These are phyloP conservation scores for Erpornis zantholeuca DNA, from an alignment of 2,113 vertebrate species.

Conservation along the genomic window DNA sequence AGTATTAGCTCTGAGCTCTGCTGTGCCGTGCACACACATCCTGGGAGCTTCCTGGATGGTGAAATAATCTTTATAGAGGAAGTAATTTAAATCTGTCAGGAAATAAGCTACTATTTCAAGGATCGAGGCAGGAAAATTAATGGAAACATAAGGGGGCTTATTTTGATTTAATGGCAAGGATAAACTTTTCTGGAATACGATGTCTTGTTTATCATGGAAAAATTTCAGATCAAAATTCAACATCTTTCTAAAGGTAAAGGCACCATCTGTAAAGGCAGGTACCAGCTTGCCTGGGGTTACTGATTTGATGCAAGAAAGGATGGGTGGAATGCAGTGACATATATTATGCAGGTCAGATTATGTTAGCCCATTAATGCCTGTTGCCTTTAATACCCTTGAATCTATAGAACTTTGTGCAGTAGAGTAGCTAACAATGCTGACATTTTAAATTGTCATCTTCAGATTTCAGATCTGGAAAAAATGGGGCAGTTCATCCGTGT, in stretches of 20 bases:
- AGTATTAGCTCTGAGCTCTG: neutral
- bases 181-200: neutral
- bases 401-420: neutral
- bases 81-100: neutral
- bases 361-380: neutral
- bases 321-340: constrained; percentile 20
- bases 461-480: constrained; percentile 16
- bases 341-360: constrained; percentile 17
- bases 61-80: neutral
- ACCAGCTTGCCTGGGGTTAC: neutral
- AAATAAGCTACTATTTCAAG: neutral
- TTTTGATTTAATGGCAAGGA: neutral
- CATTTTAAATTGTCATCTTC: constrained; percentile 38
- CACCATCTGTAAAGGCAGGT: neutral
- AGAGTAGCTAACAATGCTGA: constrained; percentile 20
- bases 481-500: neutral
- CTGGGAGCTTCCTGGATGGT: neutral
- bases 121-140: neutral
- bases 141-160: neutral
- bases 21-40: neutral
- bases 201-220: neutral
- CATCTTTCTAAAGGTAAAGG: neutral
- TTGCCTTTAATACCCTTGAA: constrained; percentile 17
- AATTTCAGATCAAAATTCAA: neutral
- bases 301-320: neutral